A percentile compares a stretch with the other conserved stretches of the same genome.
Conservation (phyloP, 2,888 invertebrate genomes). For the Xylota sylvarum region DNA sequence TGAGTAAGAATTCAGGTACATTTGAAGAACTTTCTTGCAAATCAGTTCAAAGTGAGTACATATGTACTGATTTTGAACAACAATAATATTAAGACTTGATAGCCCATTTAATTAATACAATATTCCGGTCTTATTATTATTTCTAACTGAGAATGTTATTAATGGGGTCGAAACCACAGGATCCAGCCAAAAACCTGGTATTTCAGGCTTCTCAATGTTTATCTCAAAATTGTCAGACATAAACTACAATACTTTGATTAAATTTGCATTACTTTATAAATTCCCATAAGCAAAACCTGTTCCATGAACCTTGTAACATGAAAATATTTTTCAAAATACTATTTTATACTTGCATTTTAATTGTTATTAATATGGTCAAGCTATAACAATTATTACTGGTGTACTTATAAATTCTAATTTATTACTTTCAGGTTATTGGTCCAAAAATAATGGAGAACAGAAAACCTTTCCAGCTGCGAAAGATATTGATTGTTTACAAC, state of each 20-base stretch:
- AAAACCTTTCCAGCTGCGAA: constrained; percentile 91
- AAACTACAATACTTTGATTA: background rate
- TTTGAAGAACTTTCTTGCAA: too few species aligned
- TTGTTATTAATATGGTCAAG: background rate
- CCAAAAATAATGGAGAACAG: constrained; percentile 94
- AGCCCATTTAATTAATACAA: too few species aligned
- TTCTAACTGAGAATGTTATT: background rate
- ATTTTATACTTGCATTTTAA: background rate
- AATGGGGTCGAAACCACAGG: background rate
- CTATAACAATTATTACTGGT: background rate
- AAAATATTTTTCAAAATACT: background rate
- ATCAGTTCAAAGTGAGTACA: too few species aligned
- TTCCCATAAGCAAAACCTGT: background rate
- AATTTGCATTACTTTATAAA: too few species aligned
- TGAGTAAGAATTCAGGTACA: too few species aligned
- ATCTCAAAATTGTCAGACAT: background rate
- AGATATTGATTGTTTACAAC: constrained; percentile 93
- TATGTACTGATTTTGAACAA: background rate
- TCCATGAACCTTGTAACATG: background rate
- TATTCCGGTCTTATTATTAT: background rate
- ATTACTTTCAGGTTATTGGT: constrained; percentile 87
- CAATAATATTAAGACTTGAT: too few species aligned
- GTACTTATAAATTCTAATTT: background rate
- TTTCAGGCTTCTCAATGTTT: background rate
- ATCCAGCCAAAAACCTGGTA: background rate